Evolutionary conservation across 1,140 invertebrate species (phyloP), one percentile per base, ranked within the genome.

Genomic region (Drosophila yakuba): DNA sequence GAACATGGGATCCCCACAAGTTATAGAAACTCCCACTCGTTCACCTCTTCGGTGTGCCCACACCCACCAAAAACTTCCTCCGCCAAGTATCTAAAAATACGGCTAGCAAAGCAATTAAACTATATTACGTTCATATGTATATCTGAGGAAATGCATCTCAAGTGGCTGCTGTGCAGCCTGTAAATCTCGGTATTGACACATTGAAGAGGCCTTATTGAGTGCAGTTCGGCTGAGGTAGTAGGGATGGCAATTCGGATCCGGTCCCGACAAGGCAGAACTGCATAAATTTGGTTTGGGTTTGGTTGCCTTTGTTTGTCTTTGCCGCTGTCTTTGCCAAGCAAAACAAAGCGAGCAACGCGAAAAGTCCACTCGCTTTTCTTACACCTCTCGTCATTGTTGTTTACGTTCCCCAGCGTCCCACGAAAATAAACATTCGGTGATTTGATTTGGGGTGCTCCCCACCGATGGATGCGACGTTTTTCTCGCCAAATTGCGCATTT

Each of bases 121-220:
- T 80, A 85, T 85, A 85, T 80, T 80, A 77, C 73, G 72, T 60
- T 62, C 63, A 80, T 84, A 84, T 17, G 17, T 17, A 17, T 72
- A 68, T 76, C 38, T 62, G 20, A 20, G 50, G 25, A 57, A 74
- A 82, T 83, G 80, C 63, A 82, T 84, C 76, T 73, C 80, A 72
- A 83, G 80, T 84, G 75, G 47, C 36, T 23, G 57, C 47, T 38
- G 64, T 48, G 64, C 60, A 62, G 48, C 41, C 67, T 71, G 68
- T 80, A 84, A 85, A 80, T 80, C 80, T 76, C 77, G 43, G 60
- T 60, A 80, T 80, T 72, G 66, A 81, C 80, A 78, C 80, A 74
- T 82, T 82, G 79, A 73, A 72, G 67, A 39, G 55, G 55, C 68
- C 20, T 15, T 20, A 45, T 52, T 36, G 67, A 73, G 47, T 44